Percentiles rank a stretch among this genome's conserved stretches.
phyloP scores from a whole-genome alignment of 2,888 invertebrate genomes.

The Ephialtes manifestator region DNA sequence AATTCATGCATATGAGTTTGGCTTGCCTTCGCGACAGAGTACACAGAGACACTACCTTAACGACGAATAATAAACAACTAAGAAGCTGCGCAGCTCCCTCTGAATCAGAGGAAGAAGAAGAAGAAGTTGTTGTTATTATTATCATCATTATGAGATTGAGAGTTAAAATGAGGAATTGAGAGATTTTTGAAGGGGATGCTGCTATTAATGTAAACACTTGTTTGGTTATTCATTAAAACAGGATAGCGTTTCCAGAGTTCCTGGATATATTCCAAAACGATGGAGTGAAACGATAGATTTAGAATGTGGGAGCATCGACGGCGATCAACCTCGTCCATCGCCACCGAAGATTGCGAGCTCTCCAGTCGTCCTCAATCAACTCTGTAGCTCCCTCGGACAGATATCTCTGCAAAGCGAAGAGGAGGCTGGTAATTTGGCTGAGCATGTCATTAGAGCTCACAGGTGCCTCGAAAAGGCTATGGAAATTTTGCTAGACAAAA shows the following conservation, averaged over 20 bases:
- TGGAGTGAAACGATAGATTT: slow-evolving; percentile 73
- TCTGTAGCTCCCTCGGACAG: slow-evolving; percentile 76
- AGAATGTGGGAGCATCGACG: slow-evolving; percentile 63
- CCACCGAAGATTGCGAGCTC: slow-evolving; percentile 77
- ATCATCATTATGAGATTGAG: background rate
- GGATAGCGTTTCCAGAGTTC: slow-evolving; percentile 9
- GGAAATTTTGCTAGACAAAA: slow-evolving; percentile 54
- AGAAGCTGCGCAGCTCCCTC: too few relatives aligned
- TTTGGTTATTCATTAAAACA: background rate
- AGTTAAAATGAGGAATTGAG: too few relatives aligned
- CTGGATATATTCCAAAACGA: background rate
- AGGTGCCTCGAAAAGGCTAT: slow-evolving; percentile 74
- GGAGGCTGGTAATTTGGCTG: slow-evolving; percentile 66
- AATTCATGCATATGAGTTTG: too few relatives aligned
- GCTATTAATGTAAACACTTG: background rate
- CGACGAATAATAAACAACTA: too few relatives aligned
- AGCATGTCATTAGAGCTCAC: slow-evolving; percentile 73
- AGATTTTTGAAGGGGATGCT: too few relatives aligned
- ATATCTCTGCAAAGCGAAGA: slow-evolving; percentile 76
- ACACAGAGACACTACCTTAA: too few relatives aligned
- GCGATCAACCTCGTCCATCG: slow-evolving; percentile 74
- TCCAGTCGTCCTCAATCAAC: slow-evolving; percentile 71
- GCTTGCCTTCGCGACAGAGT: too few relatives aligned
- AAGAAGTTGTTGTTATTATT: background rate
- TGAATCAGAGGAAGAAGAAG: too few relatives aligned